Evolutionary conservation across 2,888 invertebrate species (phyloP), one percentile per base, ranked within the genome.

Genomic region (Physocephala rufipes): DNA sequence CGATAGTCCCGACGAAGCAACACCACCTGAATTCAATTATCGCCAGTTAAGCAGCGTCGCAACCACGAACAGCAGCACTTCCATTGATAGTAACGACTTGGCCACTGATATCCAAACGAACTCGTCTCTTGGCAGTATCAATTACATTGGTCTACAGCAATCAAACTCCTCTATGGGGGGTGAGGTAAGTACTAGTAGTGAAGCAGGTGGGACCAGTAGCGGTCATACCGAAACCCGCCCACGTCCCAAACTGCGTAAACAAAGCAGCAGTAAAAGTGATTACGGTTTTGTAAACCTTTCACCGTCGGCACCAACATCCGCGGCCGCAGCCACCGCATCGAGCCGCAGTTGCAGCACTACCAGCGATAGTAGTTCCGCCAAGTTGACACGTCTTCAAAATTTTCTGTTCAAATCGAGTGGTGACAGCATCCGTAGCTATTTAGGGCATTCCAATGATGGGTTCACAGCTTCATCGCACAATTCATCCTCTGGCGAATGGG

Each of bases 341-440:
- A 83, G 82, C 67, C 79, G 83, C 62, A 82, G 83, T 49, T 82
- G 82, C 70, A 82, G 82, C 71, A 76, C 82, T 13, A 80, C 82
- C 66, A 83, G 83, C 71, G 83, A 83, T 24, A 82, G 67, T 63
- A 82, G 82, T 67, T 81, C 82, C 19, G 81, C 82, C 9, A 79
- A 82, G 62, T 73, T 83, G 43, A 81, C 79, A 3, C 81, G 84
- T 0, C 77, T 85, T 45, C 85, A 85, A 71, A 85, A 82, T 75
- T 84, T 85, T 75, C 82, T 85, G n/a, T 84, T 84, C 63, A 82
- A 82, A 72, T 82, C 82, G 67, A 83, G 83, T 79, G 83, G 82
- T 62, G 82, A 83, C 70, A 83, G 82, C 64, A 77, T 79, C 0
- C 78, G 80, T 53, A 83, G 82, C 65, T 82, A 76, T 45, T 81